Base-by-base conservation (phyloP, 1,140 invertebrate species). In the Rhynchophorus ferrugineus region DNA sequence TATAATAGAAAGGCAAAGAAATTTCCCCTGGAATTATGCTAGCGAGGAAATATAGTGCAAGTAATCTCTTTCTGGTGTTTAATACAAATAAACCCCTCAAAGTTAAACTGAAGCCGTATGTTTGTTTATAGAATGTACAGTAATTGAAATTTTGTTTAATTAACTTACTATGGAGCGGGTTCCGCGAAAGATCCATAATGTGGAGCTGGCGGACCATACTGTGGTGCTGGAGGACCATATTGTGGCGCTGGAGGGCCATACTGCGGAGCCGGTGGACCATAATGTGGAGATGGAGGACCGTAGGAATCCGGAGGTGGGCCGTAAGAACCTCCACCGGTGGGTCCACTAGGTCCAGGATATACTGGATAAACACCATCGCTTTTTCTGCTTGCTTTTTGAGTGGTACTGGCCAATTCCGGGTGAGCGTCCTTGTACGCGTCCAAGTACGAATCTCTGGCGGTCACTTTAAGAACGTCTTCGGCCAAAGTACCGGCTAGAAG, bases 81-180 rank as follows among this genome's bases (percentile, higher is more conserved):
- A n/a, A n/a, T n/a, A n/a, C n/a, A n/a, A n/a, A n/a, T n/a, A n/a
- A n/a, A n/a, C n/a, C n/a, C n/a, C n/a, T n/a, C n/a, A n/a, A n/a
- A n/a, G n/a, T n/a, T n/a, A n/a, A n/a, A n/a, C n/a, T n/a, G n/a
- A n/a, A n/a, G n/a, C n/a, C n/a, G n/a, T n/a, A n/a, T n/a, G n/a
- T n/a, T n/a, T n/a, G n/a, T n/a, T n/a, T n/a, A n/a, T n/a, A n/a
- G n/a, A n/a, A n/a, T n/a, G n/a, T n/a, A n/a, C n/a, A n/a, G n/a
- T n/a, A n/a, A n/a, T n/a, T n/a, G n/a, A n/a, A n/a, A n/a, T n/a
- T n/a, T n/a, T n/a, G n/a, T n/a, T n/a, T n/a, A n/a, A n/a, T n/a
- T n/a, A n/a, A 68, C 54, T 73, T 73, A 11, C 63, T 53, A 0
- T 75, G 71, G 37, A 74, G 73, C 7, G 75, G 77, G 48, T 78